These are phyloP conservation scores for Coilia nasus DNA, from an alignment of 2,797 vertebrate genomes.

Conservation along the genomic window DNA sequence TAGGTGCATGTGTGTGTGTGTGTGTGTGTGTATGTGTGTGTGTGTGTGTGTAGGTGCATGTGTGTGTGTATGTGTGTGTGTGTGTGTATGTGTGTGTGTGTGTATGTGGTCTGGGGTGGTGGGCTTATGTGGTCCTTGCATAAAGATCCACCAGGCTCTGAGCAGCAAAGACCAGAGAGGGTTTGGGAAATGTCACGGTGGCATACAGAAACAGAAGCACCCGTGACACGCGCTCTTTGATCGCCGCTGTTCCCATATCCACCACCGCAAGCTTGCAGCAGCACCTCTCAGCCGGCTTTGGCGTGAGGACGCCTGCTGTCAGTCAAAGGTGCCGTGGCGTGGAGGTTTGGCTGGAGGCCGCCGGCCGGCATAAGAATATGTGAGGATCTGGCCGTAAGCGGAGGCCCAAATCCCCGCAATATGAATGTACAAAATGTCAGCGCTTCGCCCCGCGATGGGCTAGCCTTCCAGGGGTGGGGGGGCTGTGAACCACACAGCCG, in stretches of 20 bases:
- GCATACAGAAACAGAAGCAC: slow-evolving; percentile 22
- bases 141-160: slow-evolving; percentile 24
- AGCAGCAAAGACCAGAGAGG: slow-evolving; percentile 36
- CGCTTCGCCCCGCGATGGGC: slow-evolving; percentile 54
- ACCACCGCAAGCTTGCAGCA: neutral
- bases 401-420: slow-evolving; percentile 67
- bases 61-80: slow-evolving; percentile 31
- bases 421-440: slow-evolving; percentile 77
- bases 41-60: slow-evolving; percentile 1
- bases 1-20: slow-evolving; percentile 14
- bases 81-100: slow-evolving; percentile 13
- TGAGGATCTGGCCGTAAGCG: slow-evolving; percentile 50
- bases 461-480: neutral
- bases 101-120: neutral
- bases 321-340: neutral
- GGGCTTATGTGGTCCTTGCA: slow-evolving; percentile 14
- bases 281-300: neutral
- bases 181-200: slow-evolving; percentile 69
- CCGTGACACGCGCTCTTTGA: slow-evolving; percentile 51
- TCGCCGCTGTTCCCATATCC: slow-evolving; percentile 58
- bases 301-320: neutral
- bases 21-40: slow-evolving; percentile 25
- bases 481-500: too few relatives aligned
- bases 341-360: slow-evolving; percentile 49
- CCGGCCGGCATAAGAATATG: slow-evolving; percentile 57